These are phyloP conservation scores for Catocala nupta DNA, from an alignment of 2,888 invertebrate genomes.

Conservation along the genomic window DNA sequence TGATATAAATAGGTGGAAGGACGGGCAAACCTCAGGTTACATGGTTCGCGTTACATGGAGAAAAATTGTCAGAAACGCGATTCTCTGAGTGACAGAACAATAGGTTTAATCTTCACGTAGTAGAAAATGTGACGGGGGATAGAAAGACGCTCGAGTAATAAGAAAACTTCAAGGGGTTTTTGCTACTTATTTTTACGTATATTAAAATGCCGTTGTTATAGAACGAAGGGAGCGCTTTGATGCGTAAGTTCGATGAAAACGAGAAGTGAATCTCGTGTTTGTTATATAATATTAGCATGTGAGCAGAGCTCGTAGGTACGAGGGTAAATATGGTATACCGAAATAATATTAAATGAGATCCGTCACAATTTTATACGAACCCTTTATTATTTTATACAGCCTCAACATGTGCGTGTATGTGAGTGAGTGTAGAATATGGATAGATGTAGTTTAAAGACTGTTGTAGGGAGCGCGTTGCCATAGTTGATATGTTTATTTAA, in stretches of 20 bases:
- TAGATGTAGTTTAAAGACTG: no score
- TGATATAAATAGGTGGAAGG: conserved; percentile 76
- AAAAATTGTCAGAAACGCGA: conserved; percentile 79
- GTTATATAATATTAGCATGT: conserved; percentile 11
- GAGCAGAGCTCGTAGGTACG: conserved; percentile 4
- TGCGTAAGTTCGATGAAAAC: conserved; percentile 29
- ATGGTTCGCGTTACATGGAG: conserved; percentile 68
- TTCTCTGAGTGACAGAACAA: conserved; percentile 80
- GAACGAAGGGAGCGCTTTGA: conserved; percentile 23
- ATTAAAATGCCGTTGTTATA: conserved; percentile 43
- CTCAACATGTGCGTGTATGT: neutral
- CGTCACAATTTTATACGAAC: conserved; percentile 9
- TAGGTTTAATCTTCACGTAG: conserved; percentile 79
- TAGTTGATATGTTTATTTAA: no score
- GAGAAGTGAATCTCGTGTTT: conserved; percentile 19
- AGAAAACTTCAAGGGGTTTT: conserved; percentile 51
- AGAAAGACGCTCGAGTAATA: conserved; percentile 56
- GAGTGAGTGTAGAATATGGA: no score
- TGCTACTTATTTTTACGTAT: conserved; percentile 33
- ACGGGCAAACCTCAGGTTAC: conserved; percentile 72
- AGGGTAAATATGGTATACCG: conserved; percentile 9
- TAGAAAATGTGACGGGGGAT: conserved; percentile 68
- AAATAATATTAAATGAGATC: conserved; percentile 15
- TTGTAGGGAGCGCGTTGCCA: no score
- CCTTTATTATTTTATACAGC: conserved; percentile 5